phyloP scores from a whole-genome alignment of 2,888 invertebrate species.

The Acrobasis consociella region DNA sequence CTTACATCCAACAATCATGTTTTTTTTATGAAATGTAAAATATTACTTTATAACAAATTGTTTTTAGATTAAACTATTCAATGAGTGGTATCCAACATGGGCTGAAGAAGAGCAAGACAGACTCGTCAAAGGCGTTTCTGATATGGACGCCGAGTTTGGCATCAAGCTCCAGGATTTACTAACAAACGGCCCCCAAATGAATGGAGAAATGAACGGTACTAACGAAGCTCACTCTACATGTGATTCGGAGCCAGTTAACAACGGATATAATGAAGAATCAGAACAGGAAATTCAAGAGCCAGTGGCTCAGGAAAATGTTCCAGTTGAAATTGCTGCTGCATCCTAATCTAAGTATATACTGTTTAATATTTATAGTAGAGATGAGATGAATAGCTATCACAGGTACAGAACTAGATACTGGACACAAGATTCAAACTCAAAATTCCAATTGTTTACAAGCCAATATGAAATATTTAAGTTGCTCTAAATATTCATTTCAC shows the following conservation, averaged over 20 bases:
- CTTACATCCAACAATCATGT: too few relatives aligned
- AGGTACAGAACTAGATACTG: not conserved
- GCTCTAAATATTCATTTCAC: too few relatives aligned
- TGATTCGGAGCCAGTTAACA: conserved; percentile 41
- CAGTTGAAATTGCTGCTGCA: conserved; percentile 70
- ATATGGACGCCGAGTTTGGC: conserved; percentile 88
- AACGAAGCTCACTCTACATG: conserved; percentile 52
- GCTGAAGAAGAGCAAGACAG: conserved; percentile 87
- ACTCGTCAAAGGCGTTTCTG: conserved; percentile 86
- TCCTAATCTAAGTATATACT: conserved; percentile 50
- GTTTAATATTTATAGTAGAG: conserved; percentile 2
- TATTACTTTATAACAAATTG: conserved; percentile 23
- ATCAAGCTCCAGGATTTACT: conserved; percentile 84
- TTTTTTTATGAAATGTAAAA: conserved; percentile 15
- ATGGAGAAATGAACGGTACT: conserved; percentile 68
- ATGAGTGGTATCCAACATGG: conserved; percentile 93
- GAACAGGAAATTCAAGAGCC: conserved; percentile 38
- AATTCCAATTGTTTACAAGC: too few relatives aligned
- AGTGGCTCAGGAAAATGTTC: conserved; percentile 55
- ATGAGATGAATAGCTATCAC: conserved; percentile 9
- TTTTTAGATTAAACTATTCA: conserved; percentile 89
- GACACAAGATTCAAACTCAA: not conserved
- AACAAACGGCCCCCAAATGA: conserved; percentile 57
- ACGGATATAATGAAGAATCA: conserved; percentile 33
- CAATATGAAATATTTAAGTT: not conserved